phyloP scores from a whole-genome alignment of 2,797 vertebrate species.

The Galagoides demidoff region DNA sequence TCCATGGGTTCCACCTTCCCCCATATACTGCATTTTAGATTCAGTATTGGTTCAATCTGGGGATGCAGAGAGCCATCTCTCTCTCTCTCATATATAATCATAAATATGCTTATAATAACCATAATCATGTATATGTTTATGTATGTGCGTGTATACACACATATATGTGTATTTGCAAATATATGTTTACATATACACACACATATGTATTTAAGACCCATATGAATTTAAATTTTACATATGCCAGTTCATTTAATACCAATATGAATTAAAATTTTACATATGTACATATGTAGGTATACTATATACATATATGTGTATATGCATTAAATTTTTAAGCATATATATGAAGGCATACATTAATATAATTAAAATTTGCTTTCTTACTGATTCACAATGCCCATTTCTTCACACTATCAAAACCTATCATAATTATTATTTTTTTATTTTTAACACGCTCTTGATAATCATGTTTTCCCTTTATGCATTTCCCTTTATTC shows the following conservation, averaged over 20 bases:
- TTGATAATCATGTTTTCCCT: neutral
- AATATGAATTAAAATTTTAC: neutral
- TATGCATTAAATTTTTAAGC: neutral
- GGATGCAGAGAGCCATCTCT: neutral
- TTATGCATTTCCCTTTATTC: neutral
- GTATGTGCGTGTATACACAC: neutral
- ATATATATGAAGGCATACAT: neutral
- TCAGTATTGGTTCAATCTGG: neutral
- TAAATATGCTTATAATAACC: too few species aligned
- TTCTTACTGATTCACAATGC: neutral
- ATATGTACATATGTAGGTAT: neutral
- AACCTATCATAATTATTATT: neutral
- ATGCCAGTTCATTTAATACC: neutral
- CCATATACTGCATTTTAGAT: neutral
- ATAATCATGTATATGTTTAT: too few species aligned
- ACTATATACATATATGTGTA: neutral
- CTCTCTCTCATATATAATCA: too few species aligned
- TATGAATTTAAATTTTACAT: neutral
- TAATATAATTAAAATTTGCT: neutral
- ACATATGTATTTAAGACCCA: neutral
- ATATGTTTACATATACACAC: fast-evolving
- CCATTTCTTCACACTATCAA: neutral
- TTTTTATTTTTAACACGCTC: neutral
- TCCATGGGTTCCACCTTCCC: neutral
- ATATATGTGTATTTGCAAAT: neutral